A percentile compares a stretch with the other conserved stretches of the same genome.
phyloP scores from a whole-genome alignment of 2,797 vertebrate genomes.

The Pseudochaenichthys georgianus region DNA sequence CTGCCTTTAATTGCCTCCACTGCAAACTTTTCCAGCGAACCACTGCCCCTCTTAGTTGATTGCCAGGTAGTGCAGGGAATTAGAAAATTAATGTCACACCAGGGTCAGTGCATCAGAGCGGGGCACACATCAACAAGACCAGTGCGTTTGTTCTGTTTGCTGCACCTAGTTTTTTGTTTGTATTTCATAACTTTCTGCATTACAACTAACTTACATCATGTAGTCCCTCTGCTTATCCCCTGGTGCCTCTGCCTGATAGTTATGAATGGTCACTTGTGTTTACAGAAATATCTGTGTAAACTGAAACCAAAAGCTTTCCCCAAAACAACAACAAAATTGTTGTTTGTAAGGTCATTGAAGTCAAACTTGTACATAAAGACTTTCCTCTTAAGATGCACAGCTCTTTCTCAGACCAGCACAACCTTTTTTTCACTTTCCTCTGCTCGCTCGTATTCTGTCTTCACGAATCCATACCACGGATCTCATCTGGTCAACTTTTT shows the following conservation, averaged over 20 bases:
- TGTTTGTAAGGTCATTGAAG: not conserved
- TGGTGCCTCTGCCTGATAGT: not conserved
- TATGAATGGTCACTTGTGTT: constrained; percentile 1
- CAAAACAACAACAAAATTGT: not conserved
- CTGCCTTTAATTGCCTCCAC: constrained; percentile 78
- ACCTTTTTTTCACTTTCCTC: constrained; percentile 22
- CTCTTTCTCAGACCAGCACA: constrained; percentile 21
- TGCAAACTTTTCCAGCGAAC: constrained; percentile 79
- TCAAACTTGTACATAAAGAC: constrained; percentile 21
- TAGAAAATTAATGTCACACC: constrained; percentile 83
- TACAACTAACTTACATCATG: not conserved
- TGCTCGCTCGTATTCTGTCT: constrained; percentile 28
- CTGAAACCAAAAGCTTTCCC: constrained; percentile 5
- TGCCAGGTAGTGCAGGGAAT: constrained; percentile 84
- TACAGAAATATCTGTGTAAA: not conserved
- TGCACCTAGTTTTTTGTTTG: constrained; percentile 14
- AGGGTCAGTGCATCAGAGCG: constrained; percentile 76
- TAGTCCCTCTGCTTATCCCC: not conserved
- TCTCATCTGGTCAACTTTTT: constrained; percentile 27
- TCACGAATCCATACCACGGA: constrained; percentile 25
- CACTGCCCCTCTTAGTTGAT: constrained; percentile 84
- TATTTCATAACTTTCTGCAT: constrained; percentile 10
- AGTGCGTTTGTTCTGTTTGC: constrained; percentile 34
- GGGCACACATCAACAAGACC: constrained; percentile 40
- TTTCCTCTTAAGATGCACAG: constrained; percentile 13